phyloP scores from a whole-genome alignment of 2,797 vertebrate genomes.

The Apogon talboti region DNA sequence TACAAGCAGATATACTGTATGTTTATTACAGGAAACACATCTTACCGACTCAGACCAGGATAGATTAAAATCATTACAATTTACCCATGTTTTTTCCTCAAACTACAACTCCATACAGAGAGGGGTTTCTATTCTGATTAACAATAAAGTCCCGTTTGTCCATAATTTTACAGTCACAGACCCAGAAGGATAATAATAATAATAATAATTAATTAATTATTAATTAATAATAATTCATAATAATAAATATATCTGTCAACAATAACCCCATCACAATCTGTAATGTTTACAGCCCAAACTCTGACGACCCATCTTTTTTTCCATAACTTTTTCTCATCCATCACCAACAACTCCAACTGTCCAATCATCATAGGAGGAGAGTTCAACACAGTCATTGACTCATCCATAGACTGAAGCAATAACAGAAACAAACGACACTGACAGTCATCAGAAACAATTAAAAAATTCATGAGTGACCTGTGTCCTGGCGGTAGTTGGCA shows the following conservation, averaged over 20 bases:
- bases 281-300: too few species aligned
- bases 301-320: too few species aligned
- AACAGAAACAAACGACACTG: neutral
- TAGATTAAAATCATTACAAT: neutral
- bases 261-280: neutral
- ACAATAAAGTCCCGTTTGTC: neutral
- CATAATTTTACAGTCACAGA: too few species aligned
- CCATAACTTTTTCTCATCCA: too few species aligned
- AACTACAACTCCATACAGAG: slow-evolving; percentile 2
- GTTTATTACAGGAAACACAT: too few species aligned
- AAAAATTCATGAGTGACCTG: neutral
- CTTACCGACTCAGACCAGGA: too few species aligned
- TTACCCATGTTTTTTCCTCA: neutral
- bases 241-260: neutral
- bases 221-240: too few species aligned
- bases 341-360: too few species aligned
- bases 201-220: too few species aligned
- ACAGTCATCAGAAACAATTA: neutral
- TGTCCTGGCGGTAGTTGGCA: neutral
- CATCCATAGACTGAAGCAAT: neutral
- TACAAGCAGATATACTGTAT: too few species aligned
- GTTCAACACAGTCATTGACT: neutral
- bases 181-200: neutral
- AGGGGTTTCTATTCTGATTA: slow-evolving; percentile 1
- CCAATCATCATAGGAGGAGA: too few species aligned